These are phyloP conservation scores for Myrmophylax atrothorax DNA, from an alignment of 2,113 vertebrate species.

Conservation along the genomic window DNA sequence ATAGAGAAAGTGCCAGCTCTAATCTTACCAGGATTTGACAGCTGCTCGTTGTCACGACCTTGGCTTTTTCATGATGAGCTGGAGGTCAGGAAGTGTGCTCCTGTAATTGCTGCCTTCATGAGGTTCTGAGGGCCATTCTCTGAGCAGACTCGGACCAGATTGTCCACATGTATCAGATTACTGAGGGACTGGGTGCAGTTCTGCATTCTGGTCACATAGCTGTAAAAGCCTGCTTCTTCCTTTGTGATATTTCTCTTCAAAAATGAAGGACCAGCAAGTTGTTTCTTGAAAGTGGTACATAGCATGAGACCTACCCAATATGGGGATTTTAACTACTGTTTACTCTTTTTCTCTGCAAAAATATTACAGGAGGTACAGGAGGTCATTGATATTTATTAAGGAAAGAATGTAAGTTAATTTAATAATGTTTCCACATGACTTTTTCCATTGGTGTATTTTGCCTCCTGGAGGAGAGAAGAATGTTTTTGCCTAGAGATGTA, in stretches of 20 bases:
- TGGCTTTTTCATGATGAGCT: neutral
- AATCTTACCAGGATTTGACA: slow-evolving; percentile 12
- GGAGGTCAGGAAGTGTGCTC: neutral
- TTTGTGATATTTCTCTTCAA: neutral
- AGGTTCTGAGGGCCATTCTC: neutral
- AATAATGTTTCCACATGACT: neutral
- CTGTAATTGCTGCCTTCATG: neutral
- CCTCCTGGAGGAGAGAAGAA: neutral
- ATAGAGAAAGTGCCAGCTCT: slow-evolving; percentile 9
- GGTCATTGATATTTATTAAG: neutral
- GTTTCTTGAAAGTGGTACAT: neutral
- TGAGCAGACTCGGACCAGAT: neutral
- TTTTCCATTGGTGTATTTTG: neutral
- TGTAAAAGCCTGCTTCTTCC: neutral
- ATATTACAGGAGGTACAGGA: neutral
- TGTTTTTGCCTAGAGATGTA: neutral
- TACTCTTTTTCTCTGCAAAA: neutral
- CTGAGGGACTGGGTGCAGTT: neutral
- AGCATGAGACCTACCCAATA: neutral
- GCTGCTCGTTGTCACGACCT: neutral
- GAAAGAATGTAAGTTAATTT: neutral
- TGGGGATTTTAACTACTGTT: neutral
- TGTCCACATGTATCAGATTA: neutral
- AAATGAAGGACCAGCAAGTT: neutral
- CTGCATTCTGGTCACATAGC: neutral